Evolutionary conservation across 2,888 invertebrate species (phyloP).

Genomic region (Apamea anceps): DNA sequence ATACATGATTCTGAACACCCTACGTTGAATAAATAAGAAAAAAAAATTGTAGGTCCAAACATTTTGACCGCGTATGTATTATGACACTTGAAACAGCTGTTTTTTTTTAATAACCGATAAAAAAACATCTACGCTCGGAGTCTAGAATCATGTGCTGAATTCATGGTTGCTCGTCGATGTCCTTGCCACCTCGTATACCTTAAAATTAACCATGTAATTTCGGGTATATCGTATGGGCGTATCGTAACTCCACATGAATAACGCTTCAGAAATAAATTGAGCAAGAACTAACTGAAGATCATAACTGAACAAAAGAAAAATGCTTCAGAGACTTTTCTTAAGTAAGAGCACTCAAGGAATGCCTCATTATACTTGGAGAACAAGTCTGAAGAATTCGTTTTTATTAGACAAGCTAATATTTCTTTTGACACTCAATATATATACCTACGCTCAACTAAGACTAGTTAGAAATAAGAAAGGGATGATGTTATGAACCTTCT

Average conservation of each 20-base stretch:
- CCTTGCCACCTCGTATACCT: no score
- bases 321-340: slow-evolving; percentile 18
- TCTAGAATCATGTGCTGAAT: no score
- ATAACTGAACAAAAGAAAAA: slow-evolving; percentile 39
- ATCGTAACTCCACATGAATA: slow-evolving; percentile 6
- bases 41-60: no score
- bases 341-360: slow-evolving; percentile 24
- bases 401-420: slow-evolving; percentile 36
- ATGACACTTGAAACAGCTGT: no score
- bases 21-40: no score
- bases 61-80: no score
- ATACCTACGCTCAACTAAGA: slow-evolving; percentile 15
- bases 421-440: slow-evolving; percentile 40
- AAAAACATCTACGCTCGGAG: no score
- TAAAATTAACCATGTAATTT: background rate
- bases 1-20: no score
- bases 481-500: slow-evolving; percentile 24
- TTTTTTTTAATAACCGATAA: no score
- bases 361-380: slow-evolving; percentile 32
- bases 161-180: no score
- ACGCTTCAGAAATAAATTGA: slow-evolving; percentile 36
- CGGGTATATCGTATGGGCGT: no score
- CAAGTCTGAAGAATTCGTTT: slow-evolving; percentile 31
- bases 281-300: slow-evolving; percentile 31
- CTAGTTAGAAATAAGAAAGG: background rate